Conservation (phyloP, 2,797 vertebrate species). For the Hozukius guyotensis region DNA sequence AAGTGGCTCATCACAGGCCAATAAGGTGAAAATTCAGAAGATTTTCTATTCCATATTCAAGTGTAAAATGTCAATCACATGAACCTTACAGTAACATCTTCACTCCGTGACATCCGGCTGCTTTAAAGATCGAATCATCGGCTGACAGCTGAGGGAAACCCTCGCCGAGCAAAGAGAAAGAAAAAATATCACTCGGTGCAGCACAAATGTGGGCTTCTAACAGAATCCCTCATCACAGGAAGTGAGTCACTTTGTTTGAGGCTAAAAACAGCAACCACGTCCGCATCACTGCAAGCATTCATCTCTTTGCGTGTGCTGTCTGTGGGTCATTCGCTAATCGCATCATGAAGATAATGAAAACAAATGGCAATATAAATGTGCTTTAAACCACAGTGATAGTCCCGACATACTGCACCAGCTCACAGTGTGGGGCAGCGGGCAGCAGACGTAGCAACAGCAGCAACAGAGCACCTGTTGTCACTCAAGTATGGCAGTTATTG, state of each 20-base stretch:
- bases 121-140: background rate
- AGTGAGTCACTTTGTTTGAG: conserved; percentile 47
- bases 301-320: background rate
- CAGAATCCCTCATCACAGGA: conserved; percentile 12
- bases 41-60: background rate
- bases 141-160: conserved; percentile 20
- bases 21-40: background rate
- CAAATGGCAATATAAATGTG: background rate
- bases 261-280: conserved; percentile 37
- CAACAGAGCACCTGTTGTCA: conserved; percentile 53
- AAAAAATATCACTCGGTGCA: background rate
- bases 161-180: background rate
- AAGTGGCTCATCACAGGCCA: background rate
- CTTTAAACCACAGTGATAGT: background rate
- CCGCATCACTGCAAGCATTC: conserved; percentile 1
- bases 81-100: background rate
- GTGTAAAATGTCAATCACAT: background rate
- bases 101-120: background rate
- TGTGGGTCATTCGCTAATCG: conserved; percentile 6
- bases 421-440: background rate
- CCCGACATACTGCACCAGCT: background rate
- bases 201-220: background rate
- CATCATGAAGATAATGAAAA: conserved; percentile 5
- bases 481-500: conserved; percentile 34
- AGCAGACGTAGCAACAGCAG: conserved; percentile 12